Evolutionary conservation across 2,113 vertebrate genomes (phyloP), one percentile per base, ranked within the genome.

Genomic region (Spermophilus dauricus): DNA sequence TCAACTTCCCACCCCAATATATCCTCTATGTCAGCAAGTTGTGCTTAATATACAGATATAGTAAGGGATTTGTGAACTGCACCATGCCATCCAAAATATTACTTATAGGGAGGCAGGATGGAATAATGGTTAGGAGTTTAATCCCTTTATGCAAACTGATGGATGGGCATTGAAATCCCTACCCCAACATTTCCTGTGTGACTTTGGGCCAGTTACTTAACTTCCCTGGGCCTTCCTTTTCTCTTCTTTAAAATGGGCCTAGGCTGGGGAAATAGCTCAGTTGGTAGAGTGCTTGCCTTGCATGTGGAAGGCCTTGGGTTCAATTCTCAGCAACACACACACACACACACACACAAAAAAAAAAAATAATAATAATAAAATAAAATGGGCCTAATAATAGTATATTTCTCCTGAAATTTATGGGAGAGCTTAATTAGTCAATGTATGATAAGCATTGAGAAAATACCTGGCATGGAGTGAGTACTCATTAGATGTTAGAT

Each of bases 101-200:
- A 34, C 65, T n/a, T 37, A 0, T 1, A 1, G 13, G 78, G 16
- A 24, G 8, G 26, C 58, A 13, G 14, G 8, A 45, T 0, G 14
- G 32, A 75, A 37, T 4, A 20, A 1, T 42, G 26, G 34, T 48
- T 45, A 10, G 24, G n/a, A 34, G 16, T 34, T 34, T 30, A 45
- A 48, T 53, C 26, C 83, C n/a, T 91, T 73, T 45, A 78, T 80
- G 32, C 58, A 24, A 13, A 65, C 2, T 0, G 61, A 42, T 34
- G 45, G 45, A 45, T 45, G 45, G 45, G 83, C 51, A 12, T 28
- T 37, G 67, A 42, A 86, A 84, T 72, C 30, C 12, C n/a, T 85
- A 5, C 42, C 85, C 18, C 8, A 2, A 11, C 37, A 87, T 75
- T 69, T 83, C 32, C 37, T 34, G 10, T 73, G 53, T 61, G 51